Conservation (phyloP, 2,797 vertebrate species). For the Heteromormyrus szaboi region DNA sequence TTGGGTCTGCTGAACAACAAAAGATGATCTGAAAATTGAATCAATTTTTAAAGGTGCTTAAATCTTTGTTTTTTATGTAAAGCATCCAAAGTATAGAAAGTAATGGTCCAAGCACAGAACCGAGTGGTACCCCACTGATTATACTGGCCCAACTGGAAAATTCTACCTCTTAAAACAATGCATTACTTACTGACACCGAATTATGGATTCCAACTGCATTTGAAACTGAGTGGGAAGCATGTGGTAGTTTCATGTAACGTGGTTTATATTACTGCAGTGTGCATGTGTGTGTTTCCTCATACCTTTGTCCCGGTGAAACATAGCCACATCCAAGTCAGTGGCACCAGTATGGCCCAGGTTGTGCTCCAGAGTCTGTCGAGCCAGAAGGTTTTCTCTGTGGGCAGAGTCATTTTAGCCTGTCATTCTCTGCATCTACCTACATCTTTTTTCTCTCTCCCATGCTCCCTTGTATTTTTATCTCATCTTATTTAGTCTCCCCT, state of each 20-base stretch:
- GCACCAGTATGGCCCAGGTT: conserved; percentile 82
- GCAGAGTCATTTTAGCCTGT: background rate
- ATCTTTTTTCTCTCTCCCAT: background rate
- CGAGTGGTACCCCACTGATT: background rate
- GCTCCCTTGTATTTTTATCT: background rate
- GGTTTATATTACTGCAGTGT: background rate
- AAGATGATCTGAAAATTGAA: background rate
- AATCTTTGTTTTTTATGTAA: background rate
- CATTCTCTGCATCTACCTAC: background rate
- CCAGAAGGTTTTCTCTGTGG: conserved; percentile 81
- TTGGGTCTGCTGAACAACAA: background rate
- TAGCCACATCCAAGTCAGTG: conserved; percentile 91
- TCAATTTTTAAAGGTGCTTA: background rate
- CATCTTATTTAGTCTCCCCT: background rate
- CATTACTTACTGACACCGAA: background rate
- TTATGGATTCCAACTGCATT: background rate
- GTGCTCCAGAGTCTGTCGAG: conserved; percentile 81
- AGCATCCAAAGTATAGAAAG: background rate
- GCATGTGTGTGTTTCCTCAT: conserved; percentile 27
- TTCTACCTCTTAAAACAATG: background rate
- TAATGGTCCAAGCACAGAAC: background rate
- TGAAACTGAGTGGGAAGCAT: background rate
- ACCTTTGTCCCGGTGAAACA: conserved; percentile 97
- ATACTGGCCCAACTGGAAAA: background rate
- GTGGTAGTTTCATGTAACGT: background rate